phyloP scores from a whole-genome alignment of 2,888 invertebrate species.

The Campoplex capitator region DNA sequence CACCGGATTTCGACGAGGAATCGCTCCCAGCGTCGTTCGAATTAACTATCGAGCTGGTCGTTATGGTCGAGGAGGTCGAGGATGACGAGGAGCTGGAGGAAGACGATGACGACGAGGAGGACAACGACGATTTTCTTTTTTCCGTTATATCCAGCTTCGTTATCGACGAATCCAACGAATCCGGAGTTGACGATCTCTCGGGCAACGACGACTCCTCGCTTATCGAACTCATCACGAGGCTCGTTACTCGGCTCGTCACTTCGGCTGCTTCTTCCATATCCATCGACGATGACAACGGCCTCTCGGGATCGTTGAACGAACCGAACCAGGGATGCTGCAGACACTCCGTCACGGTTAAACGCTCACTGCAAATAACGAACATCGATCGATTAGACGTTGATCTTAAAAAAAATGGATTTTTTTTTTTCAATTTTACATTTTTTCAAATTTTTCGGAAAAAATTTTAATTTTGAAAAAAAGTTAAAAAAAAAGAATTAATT shows the following conservation, averaged over 20 bases:
- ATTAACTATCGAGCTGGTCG: conserved; percentile 41
- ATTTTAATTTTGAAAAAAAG: no score
- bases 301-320: conserved; percentile 77
- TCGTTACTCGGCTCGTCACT: conserved; percentile 34
- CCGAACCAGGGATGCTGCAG: conserved; percentile 95
- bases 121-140: conserved; percentile 53
- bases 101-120: not conserved
- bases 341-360: conserved; percentile 95
- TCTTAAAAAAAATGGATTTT: not conserved
- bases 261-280: conserved; percentile 4
- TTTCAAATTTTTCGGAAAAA: no score
- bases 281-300: conserved; percentile 63
- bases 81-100: conserved; percentile 44
- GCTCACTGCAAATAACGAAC: conserved; percentile 88
- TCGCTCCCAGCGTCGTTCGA: conserved; percentile 61
- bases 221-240: conserved; percentile 1
- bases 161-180: conserved; percentile 28
- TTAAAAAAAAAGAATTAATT: no score
- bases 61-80: conserved; percentile 50
- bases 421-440: not conserved
- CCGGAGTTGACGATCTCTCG: conserved; percentile 67
- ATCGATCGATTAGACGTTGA: conserved; percentile 6
- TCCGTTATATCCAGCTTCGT: conserved; percentile 30
- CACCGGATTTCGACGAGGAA: conserved; percentile 49
- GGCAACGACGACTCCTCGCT: conserved; percentile 54